A percentile compares a stretch with the other conserved stretches of the same genome.
These are phyloP conservation scores for Tiphia femorata DNA, from an alignment of 2,888 invertebrate species.

Conservation along the genomic window DNA sequence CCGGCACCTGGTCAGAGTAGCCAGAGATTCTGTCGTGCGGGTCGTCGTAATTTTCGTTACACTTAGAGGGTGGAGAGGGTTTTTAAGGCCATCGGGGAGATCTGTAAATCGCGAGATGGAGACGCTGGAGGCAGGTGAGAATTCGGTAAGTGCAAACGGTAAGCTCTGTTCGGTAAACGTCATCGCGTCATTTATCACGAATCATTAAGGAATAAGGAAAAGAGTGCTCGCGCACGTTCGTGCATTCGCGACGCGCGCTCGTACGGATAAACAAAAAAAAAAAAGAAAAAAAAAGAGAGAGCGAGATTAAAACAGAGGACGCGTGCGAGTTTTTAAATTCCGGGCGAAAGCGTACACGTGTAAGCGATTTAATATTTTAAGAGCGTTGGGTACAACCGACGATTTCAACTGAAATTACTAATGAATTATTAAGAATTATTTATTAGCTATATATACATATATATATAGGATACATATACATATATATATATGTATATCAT, in stretches of 20 bases:
- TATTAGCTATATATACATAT: not conserved
- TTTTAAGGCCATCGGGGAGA: no score
- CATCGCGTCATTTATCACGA: no score
- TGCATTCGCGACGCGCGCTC: not conserved
- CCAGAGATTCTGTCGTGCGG: no score
- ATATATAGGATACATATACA: not conserved
- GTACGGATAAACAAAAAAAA: not conserved
- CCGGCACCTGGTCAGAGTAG: no score
- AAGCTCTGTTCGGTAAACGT: no score
- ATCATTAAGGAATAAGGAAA: not conserved
- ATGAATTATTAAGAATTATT: slow-evolving; percentile 20
- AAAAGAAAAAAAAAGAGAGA: not conserved
- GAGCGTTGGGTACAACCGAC: slow-evolving; percentile 43
- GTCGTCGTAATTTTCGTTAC: no score
- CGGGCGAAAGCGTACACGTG: slow-evolving; percentile 31
- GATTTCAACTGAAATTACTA: slow-evolving; percentile 43
- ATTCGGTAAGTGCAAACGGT: no score
- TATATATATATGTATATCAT: no score
- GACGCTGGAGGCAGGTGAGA: no score
- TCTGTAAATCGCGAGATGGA: no score
- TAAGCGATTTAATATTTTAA: slow-evolving; percentile 51
- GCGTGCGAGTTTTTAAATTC: slow-evolving; percentile 30
- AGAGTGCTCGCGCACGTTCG: not conserved
- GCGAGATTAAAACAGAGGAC: not conserved
- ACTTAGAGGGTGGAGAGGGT: no score